These are phyloP conservation scores for Nesidiocoris tenuis DNA, from an alignment of 2,888 invertebrate species.

Conservation along the genomic window DNA sequence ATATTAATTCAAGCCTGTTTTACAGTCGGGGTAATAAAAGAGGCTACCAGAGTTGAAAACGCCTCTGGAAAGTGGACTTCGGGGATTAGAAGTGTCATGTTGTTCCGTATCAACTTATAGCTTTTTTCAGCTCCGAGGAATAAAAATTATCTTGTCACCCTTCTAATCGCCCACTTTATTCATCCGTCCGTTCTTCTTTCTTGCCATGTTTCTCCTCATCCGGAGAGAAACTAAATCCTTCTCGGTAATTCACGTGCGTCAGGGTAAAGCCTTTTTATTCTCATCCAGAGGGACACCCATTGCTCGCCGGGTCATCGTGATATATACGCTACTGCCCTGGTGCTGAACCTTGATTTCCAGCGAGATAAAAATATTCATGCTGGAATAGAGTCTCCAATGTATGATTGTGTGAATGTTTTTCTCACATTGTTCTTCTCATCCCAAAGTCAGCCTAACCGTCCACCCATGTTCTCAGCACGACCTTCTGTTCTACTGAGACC, in stretches of 20 bases:
- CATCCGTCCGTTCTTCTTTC: constrained; percentile 3
- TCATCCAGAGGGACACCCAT: background rate
- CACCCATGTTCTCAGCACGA: too few species aligned
- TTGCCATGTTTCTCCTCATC: background rate
- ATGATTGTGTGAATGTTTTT: too few species aligned
- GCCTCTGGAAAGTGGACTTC: constrained; percentile 21
- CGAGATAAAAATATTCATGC: too few species aligned
- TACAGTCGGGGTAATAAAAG: constrained; percentile 18
- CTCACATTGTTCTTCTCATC: too few species aligned
- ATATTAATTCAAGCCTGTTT: constrained; percentile 24
- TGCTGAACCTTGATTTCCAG: too few species aligned
- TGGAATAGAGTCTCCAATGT: too few species aligned
- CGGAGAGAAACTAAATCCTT: background rate
- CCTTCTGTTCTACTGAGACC: too few species aligned
- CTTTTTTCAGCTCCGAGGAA: background rate
- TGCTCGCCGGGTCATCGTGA: background rate
- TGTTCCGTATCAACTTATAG: constrained; percentile 39
- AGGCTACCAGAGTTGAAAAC: constrained; percentile 31
- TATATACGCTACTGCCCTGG: too few species aligned
- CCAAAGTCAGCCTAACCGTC: too few species aligned
- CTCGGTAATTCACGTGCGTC: background rate
- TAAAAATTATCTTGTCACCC: background rate
- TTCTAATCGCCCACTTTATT: background rate
- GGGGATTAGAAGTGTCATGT: constrained; percentile 38
- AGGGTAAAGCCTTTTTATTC: background rate